These are phyloP conservation scores for Esox masquinongy DNA, from an alignment of 2,797 vertebrate genomes.

Conservation along the genomic window DNA sequence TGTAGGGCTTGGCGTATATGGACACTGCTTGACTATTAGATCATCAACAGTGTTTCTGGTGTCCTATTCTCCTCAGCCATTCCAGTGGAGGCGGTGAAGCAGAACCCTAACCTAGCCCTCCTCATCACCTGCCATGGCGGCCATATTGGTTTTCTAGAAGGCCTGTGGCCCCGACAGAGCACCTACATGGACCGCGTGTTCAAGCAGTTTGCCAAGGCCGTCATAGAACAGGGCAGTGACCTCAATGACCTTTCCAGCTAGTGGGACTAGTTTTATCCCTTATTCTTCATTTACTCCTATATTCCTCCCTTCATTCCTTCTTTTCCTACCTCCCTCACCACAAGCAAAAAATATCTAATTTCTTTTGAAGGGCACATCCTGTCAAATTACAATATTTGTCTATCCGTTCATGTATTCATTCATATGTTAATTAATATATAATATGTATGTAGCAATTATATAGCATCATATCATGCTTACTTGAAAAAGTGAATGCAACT, in stretches of 20 bases:
- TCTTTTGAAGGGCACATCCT: slow-evolving; percentile 58
- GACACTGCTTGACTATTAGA: not conserved
- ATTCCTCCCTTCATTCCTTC: not conserved
- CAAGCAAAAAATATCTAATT: slow-evolving; percentile 60
- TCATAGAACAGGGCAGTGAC: slow-evolving; percentile 87
- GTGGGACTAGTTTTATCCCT: slow-evolving; percentile 27
- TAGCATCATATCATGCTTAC: slow-evolving; percentile 29
- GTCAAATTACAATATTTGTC: slow-evolving; percentile 40
- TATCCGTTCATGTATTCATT: slow-evolving; percentile 38
- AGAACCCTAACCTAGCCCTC: slow-evolving; percentile 94
- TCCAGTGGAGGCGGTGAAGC: slow-evolving; percentile 92
- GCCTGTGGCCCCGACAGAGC: slow-evolving; percentile 92
- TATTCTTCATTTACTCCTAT: slow-evolving; percentile 12
- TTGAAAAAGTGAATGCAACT: slow-evolving; percentile 33
- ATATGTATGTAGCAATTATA: slow-evolving; percentile 31
- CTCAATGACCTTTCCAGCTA: slow-evolving; percentile 73
- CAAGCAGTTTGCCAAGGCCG: slow-evolving; percentile 93
- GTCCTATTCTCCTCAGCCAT: slow-evolving; percentile 77
- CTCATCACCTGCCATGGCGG: slow-evolving; percentile 94
- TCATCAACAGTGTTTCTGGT: not conserved
- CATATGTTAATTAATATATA: slow-evolving; percentile 25
- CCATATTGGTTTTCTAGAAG: slow-evolving; percentile 98
- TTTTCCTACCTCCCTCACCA: slow-evolving; percentile 38
- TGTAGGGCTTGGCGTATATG: not conserved
- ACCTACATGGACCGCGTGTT: slow-evolving; percentile 99